Evolutionary conservation across 2,888 invertebrate species (phyloP), one percentile per base, ranked within the genome.

Genomic region (Globia sparganii): DNA sequence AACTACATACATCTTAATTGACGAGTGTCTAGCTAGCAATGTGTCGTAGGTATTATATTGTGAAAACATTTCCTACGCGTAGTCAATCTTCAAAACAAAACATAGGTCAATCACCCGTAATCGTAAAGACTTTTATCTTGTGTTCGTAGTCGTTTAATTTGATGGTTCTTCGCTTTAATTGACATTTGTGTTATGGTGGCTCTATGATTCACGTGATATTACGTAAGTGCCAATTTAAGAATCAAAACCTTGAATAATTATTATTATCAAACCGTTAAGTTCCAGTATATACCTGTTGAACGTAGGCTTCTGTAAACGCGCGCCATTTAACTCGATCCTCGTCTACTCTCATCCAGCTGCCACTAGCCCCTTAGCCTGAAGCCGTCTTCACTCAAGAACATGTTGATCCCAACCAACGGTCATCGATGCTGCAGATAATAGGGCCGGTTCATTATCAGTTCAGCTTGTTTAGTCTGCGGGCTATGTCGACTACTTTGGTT

Each of bases 81-180:
- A 13, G n/a, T 34, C 73, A 59, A 62, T 65, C 37, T 72, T 15
- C 25, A 18, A 56, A 58, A 49, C 21, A 43, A 21, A 56, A 28
- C 46, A 49, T 25, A 80, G 81, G 59, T 84, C 81, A 74, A 62
- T 83, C 78, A 78, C 71, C 62, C 43, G 21, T 43, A 58, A 58
- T 58, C 43, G 21, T 71, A 66, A 58, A 37, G 49, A 80, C 18
- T 28, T 58, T 70, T 78, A 49, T 66, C 61, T 46, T 53, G 31
- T 43, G 15, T 31, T 5, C 43, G 40, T 56, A n/a, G 65, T 61
- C 37, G 34, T 75, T 82, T n/a, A 66, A 49, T 72, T 77, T 43
- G 13, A 61, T 80, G 40, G 59, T 34, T 80, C 31, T 34, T 77
- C 28, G 18, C 34, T 28, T 43, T 28, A 72, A 61, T 61, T 61